phyloP scores from a whole-genome alignment of 2,888 invertebrate genomes.

The Chelonus formosanus region DNA sequence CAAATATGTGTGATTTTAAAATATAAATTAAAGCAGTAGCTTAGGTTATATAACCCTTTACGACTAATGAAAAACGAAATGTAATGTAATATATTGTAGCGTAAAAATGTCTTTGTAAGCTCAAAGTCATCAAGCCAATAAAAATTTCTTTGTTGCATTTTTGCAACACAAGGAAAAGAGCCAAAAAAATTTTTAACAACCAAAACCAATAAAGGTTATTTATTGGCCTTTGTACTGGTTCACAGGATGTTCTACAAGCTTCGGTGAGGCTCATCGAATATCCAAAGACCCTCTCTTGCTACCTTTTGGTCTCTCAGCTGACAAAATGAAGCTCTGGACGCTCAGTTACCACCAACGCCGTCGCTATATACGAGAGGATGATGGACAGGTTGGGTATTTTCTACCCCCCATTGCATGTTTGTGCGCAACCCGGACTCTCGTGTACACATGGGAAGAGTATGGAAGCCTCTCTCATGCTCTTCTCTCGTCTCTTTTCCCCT shows the following conservation, averaged over 20 bases:
- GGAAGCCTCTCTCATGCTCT: slow-evolving; percentile 33
- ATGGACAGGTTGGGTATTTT: slow-evolving; percentile 55
- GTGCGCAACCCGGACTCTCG: slow-evolving; percentile 30
- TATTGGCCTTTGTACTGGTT: slow-evolving; percentile 9
- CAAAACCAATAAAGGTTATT: not conserved
- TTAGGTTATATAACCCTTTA: too few relatives aligned
- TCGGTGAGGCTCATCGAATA: not conserved
- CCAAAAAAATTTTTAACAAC: too few relatives aligned
- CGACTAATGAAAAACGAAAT: too few relatives aligned
- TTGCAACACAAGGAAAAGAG: not conserved
- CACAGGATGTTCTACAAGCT: slow-evolving; percentile 9
- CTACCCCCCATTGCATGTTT: slow-evolving; percentile 42
- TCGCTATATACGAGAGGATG: slow-evolving; percentile 48
- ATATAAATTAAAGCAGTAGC: too few relatives aligned
- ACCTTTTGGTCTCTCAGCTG: slow-evolving; percentile 27
- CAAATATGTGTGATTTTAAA: too few relatives aligned
- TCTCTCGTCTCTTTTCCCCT: slow-evolving; percentile 32
- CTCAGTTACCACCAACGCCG: slow-evolving; percentile 48
- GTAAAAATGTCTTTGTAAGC: too few relatives aligned
- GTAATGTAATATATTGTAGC: too few relatives aligned
- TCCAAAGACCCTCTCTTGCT: slow-evolving; percentile 4
- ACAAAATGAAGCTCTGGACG: slow-evolving; percentile 44
- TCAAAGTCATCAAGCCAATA: too few relatives aligned
- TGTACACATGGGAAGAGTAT: slow-evolving; percentile 19
- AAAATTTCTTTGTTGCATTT: not conserved